Evolutionary conservation across 2,113 vertebrate genomes (phyloP).

Genomic region (Sclerurus mexicanus): DNA sequence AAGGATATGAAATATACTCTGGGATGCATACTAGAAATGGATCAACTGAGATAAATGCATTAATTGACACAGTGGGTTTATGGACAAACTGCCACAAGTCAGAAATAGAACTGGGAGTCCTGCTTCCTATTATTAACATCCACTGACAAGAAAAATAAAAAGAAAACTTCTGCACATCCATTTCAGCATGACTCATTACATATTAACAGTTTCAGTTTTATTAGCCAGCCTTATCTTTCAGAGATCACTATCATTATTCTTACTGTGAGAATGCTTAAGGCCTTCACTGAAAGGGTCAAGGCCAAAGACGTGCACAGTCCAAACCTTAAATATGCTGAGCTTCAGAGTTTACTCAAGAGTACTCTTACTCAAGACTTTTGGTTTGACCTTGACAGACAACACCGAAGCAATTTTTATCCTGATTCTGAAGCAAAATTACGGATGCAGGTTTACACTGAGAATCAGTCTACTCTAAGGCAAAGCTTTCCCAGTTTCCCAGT

Average conservation of each 20-base stretch:
- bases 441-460: not conserved
- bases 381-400: not conserved
- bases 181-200: not conserved
- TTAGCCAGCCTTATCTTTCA: conserved; percentile 4
- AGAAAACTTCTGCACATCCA: not conserved
- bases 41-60: not conserved
- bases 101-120: not conserved
- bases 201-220: conserved; percentile 6
- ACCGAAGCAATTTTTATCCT: not conserved
- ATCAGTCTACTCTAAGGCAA: not conserved
- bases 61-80: not conserved
- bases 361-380: not conserved
- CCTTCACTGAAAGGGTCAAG: not conserved
- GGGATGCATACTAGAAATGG: not conserved
- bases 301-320: not conserved
- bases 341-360: not conserved
- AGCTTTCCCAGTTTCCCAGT: not conserved
- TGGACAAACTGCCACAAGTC: not conserved
- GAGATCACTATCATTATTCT: not conserved
- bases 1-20: not conserved
- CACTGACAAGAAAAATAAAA: not conserved
- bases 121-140: not conserved
- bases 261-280: not conserved
- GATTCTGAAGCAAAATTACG: not conserved
- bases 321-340: not conserved